Conservation (phyloP, 2,797 vertebrate genomes). For the Arctocebus calabarensis region DNA sequence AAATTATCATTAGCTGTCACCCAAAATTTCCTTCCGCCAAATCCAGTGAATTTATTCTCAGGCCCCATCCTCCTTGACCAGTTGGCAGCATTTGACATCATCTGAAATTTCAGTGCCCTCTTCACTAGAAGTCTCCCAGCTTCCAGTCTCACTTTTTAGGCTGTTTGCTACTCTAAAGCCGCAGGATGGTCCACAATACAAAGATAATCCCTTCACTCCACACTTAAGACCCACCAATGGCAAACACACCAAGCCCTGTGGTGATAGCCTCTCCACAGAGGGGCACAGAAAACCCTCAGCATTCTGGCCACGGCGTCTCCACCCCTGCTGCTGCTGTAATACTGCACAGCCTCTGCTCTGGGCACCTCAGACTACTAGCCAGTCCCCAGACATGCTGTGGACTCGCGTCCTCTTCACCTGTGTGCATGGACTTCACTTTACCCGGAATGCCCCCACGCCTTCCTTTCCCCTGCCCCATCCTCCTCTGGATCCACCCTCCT, state of each 20-base stretch:
- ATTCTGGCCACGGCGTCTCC: neutral
- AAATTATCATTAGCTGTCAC: conserved; percentile 20
- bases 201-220: neutral
- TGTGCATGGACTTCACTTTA: neutral
- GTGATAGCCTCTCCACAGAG: neutral
- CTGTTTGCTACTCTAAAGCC: neutral
- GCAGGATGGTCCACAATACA: neutral
- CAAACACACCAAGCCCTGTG: neutral
- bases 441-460: neutral
- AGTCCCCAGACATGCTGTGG: neutral
- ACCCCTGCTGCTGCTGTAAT: neutral
- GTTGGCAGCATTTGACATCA: neutral
- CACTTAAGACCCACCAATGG: neutral
- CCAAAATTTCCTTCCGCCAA: neutral
- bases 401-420: neutral
- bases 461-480: neutral
- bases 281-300: neutral
- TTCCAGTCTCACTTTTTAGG: neutral
- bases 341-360: neutral
- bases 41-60: neutral
- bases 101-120: neutral
- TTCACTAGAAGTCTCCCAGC: neutral
- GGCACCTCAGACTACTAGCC: neutral
- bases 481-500: neutral
- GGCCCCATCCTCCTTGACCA: neutral